Evolutionary conservation across 2,113 vertebrate species (phyloP).

Genomic region (Myrmecophaga tridactyla): DNA sequence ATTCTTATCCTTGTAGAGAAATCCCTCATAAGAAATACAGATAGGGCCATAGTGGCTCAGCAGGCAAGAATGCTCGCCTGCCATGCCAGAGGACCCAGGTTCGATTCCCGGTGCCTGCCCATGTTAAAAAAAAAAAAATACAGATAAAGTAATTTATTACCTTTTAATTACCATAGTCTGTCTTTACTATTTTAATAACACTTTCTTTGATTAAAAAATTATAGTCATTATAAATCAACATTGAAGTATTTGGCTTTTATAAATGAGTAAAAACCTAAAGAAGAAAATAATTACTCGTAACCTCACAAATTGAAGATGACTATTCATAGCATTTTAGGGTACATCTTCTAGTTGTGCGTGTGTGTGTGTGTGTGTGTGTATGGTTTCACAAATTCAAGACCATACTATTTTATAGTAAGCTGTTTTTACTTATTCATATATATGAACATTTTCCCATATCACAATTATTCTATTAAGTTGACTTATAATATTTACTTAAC

Average conservation of each 20-base stretch:
- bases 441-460: background rate
- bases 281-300: background rate
- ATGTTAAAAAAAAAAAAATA: no score
- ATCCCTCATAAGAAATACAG: conserved; percentile 15
- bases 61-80: no score
- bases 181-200: background rate
- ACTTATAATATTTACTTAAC: background rate
- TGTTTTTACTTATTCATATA: background rate
- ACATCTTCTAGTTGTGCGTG: background rate
- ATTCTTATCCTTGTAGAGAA: background rate
- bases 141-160: background rate
- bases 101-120: no score
- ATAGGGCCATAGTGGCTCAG: no score
- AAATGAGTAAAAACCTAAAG: background rate
- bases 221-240: background rate
- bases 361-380: background rate
- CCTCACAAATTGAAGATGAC: background rate
- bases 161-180: background rate
- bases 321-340: background rate
- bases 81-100: no score
- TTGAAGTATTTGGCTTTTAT: background rate
- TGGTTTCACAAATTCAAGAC: conserved; percentile 5
- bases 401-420: background rate
- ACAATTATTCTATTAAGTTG: background rate
- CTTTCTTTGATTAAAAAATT: background rate